Conservation (phyloP, 1,140 invertebrate genomes). For the Hesperophylax magnus region DNA sequence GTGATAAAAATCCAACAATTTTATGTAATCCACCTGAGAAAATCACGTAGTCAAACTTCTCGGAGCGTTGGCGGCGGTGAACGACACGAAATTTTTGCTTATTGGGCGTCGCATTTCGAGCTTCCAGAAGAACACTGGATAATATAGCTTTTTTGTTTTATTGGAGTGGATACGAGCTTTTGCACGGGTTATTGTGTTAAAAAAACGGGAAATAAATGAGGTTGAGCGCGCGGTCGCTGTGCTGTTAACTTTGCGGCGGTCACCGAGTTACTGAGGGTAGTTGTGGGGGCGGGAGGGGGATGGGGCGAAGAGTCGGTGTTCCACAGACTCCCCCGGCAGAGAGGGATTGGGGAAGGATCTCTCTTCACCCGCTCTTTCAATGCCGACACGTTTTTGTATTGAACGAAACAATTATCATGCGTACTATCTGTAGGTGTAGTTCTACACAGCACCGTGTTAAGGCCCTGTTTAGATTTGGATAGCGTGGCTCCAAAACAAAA, state of each 20-base stretch:
- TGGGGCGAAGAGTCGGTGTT: not conserved
- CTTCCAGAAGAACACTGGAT: not conserved
- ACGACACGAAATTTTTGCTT: not conserved
- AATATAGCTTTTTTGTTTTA: no score
- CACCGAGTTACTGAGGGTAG: slow-evolving; percentile 13
- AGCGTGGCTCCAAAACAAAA: no score
- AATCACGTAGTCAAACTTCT: not conserved
- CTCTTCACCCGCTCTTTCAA: no score
- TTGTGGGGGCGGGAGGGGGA: not conserved
- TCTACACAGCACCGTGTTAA: no score
- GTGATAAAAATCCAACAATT: slow-evolving; percentile 3
- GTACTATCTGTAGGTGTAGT: no score
- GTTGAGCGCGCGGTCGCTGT: not conserved
- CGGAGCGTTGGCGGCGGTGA: not conserved
- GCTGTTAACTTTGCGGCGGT: not conserved
- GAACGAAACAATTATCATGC: no score
- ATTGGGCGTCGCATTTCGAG: not conserved
- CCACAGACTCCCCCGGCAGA: slow-evolving; percentile 17
- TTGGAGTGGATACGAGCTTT: not conserved
- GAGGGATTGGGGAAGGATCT: not conserved
- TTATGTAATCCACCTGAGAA: slow-evolving; percentile 20
- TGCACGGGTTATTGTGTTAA: not conserved
- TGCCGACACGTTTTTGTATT: no score
- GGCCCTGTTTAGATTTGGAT: no score
- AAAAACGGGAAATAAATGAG: not conserved